Base-by-base conservation (phyloP, 2,797 vertebrate species). In the Lindbergichthys nudifrons region DNA sequence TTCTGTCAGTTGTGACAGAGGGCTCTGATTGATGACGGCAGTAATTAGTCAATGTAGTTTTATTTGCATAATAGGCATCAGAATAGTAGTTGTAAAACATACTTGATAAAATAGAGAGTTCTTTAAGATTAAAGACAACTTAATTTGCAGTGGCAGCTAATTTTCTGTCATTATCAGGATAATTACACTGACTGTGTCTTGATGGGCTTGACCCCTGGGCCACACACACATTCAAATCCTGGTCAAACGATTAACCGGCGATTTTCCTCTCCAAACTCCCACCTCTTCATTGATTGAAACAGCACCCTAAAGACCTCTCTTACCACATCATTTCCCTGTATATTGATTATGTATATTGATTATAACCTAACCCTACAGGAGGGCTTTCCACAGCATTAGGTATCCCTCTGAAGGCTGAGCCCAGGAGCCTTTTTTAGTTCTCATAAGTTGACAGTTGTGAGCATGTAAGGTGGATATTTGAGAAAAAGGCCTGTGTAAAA, bases 301-400 rank as follows among this genome's bases (percentile, higher is more conserved):
- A 72, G 76, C 81, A 83, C 92, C 89, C 90, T 84, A 81, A 91
- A 94, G 93, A 87, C 90, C 79, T 81, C 87, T 83, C 86, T 92
- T 90, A 94, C 86, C 84, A 90, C 90, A 92, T 92, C 21, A 94
- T 93, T 94, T 93, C 90, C 92, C 90, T 91, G 91, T 94, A 92
- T 93, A 94, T 94, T 90, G 91, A 94, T 94, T 90, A 93, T 92
- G 92, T 93, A 90, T 93, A 95, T 95, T 90, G 94, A 95, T 94
- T 83, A 91, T 78, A 70, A 87, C 81, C 85, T 88, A 85, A 88
- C 88, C 82, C 85, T 91, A 86, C 88, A 85, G 88, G 88, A 92
- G 54, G 65, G 73, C 76, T 85, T 56, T 65, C 60, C 83, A 53
- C 46, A n/a, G 66, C 82, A 69, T 87, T 80, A 86, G 73, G 79